Percentiles rank a stretch among this genome's conserved stretches.
Conservation (phyloP, 2,888 invertebrate genomes). For the Euproctis similis region DNA sequence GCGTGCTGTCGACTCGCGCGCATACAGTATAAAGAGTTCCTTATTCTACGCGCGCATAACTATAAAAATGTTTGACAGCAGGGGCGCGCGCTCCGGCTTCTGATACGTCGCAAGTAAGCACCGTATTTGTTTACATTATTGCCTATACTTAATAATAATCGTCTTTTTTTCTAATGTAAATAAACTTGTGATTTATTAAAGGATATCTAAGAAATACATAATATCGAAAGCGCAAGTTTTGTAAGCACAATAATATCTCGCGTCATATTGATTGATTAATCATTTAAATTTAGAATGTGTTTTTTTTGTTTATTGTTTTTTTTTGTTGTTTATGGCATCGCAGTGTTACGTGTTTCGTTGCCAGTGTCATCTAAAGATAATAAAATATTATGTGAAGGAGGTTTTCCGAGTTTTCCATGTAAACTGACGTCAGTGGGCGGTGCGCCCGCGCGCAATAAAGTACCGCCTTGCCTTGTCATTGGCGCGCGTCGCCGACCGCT, state of each 20-base stretch:
- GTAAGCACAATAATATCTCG: neutral
- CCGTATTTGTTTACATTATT: slow-evolving; percentile 54
- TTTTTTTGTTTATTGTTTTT: too few relatives aligned
- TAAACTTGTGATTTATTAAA: slow-evolving; percentile 5
- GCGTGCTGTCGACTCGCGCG: slow-evolving; percentile 71
- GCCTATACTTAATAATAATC: slow-evolving; percentile 28
- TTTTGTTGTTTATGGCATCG: too few relatives aligned
- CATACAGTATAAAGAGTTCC: slow-evolving; percentile 69
- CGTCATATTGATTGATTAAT: too few relatives aligned
- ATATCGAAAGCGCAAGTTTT: neutral
- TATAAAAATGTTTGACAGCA: slow-evolving; percentile 56
- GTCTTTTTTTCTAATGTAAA: slow-evolving; percentile 17
- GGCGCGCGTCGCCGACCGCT: slow-evolving; percentile 54
- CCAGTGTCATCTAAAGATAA: neutral
- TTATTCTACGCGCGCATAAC: slow-evolving; percentile 60
- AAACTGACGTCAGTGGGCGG: slow-evolving; percentile 65
- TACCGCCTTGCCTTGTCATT: slow-evolving; percentile 60
- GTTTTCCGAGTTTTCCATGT: slow-evolving; percentile 56
- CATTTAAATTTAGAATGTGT: too few relatives aligned
- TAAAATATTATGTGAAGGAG: neutral
- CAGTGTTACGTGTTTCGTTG: too few relatives aligned
- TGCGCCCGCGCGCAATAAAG: slow-evolving; percentile 42
- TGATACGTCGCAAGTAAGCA: slow-evolving; percentile 39
- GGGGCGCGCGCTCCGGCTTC: slow-evolving; percentile 47
- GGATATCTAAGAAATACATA: neutral